Conservation (phyloP, 1,140 invertebrate species). For the Drosophila obscura region DNA sequence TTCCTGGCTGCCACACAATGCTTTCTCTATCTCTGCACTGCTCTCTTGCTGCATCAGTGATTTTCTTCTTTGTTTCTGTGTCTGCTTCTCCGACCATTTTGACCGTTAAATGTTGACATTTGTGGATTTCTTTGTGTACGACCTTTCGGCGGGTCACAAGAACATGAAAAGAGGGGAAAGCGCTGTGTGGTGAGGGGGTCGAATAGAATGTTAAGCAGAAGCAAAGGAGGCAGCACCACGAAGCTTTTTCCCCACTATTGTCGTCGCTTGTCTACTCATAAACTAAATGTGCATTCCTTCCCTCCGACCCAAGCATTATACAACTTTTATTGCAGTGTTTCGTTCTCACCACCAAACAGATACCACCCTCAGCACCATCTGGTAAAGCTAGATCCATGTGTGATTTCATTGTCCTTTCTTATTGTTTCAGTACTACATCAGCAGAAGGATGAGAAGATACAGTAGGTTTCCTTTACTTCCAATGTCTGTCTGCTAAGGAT, state of each 20-base stretch:
- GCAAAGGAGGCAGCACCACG: conserved; percentile 34
- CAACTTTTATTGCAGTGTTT: conserved; percentile 78
- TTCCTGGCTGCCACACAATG: conserved; percentile 67
- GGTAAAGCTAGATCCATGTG: conserved; percentile 57
- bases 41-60: not conserved
- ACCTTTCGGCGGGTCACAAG: conserved; percentile 69
- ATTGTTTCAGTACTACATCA: conserved; percentile 55
- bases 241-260: conserved; percentile 55
- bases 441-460: conserved; percentile 42
- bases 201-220: conserved; percentile 21
- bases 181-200: too few species aligned
- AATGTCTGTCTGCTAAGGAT: conserved; percentile 52
- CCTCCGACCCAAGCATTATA: conserved; percentile 50
- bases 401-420: conserved; percentile 53
- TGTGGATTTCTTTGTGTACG: conserved; percentile 80
- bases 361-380: conserved; percentile 15
- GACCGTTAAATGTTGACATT: conserved; percentile 81
- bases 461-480: conserved; percentile 35
- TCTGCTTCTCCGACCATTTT: conserved; percentile 62
- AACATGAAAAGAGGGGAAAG: conserved; percentile 18
- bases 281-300: conserved; percentile 79
- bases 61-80: not conserved
- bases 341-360: conserved; percentile 50
- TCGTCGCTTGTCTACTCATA: conserved; percentile 81
- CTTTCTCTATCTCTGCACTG: conserved; percentile 3